Evolutionary conservation across 1,140 invertebrate species (phyloP).

Genomic region (Acromyrmex echinatior): DNA sequence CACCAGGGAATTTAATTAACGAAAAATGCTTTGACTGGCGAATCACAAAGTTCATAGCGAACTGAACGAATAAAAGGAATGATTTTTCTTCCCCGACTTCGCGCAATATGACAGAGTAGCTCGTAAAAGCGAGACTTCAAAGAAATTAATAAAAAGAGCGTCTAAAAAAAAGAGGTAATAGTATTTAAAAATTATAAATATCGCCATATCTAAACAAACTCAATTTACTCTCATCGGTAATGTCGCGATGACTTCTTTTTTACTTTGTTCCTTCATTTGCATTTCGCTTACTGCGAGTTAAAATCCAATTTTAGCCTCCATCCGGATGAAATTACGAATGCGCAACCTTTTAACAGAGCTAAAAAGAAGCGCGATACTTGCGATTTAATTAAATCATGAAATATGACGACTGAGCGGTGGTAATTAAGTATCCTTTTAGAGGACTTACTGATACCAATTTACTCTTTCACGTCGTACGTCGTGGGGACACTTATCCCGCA

Average conservation of each 20-base stretch:
- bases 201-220: slow-evolving; percentile 36
- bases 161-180: background rate
- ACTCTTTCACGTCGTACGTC: slow-evolving; percentile 15
- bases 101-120: background rate
- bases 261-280: slow-evolving; percentile 51
- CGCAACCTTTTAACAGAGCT: slow-evolving; percentile 53
- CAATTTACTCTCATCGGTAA: slow-evolving; percentile 43
- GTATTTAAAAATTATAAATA: slow-evolving; percentile 24
- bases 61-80: slow-evolving; percentile 6
- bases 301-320: slow-evolving; percentile 62
- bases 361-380: slow-evolving; percentile 60
- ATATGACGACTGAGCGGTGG: slow-evolving; percentile 49
- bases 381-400: slow-evolving; percentile 62
- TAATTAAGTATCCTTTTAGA: slow-evolving; percentile 49
- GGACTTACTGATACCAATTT: slow-evolving; percentile 49
- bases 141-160: slow-evolving; percentile 30
- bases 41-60: slow-evolving; percentile 19
- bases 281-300: slow-evolving; percentile 54
- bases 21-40: slow-evolving; percentile 47
- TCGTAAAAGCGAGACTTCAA: background rate
- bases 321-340: slow-evolving; percentile 57
- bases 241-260: slow-evolving; percentile 14
- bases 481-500: slow-evolving; percentile 18
- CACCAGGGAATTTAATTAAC: slow-evolving; percentile 71
- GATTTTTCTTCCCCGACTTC: slow-evolving; percentile 23